A percentile compares a stretch with the other conserved stretches of the same genome.
These are phyloP conservation scores for Rhopalosiphum padi DNA, from an alignment of 1,140 invertebrate genomes.

Conservation along the genomic window DNA sequence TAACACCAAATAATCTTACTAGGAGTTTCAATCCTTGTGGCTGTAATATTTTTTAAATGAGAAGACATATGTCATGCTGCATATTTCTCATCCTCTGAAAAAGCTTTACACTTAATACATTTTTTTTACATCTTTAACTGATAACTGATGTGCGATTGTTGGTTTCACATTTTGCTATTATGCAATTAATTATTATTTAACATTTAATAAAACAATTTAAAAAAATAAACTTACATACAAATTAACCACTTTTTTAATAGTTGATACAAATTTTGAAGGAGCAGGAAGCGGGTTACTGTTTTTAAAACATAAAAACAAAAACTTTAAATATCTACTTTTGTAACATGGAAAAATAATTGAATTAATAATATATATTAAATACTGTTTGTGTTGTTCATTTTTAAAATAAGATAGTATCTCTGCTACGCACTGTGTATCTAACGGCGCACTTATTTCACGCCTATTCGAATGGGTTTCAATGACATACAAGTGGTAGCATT, in stretches of 20 bases:
- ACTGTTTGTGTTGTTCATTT: no score
- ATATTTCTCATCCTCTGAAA: conserved; percentile 8
- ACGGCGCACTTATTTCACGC: no score
- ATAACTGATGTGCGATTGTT: neutral
- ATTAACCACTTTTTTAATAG: neutral
- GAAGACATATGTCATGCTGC: conserved; percentile 30
- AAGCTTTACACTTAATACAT: neutral
- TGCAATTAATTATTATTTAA: neutral
- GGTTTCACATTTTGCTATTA: neutral
- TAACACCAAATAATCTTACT: neutral
- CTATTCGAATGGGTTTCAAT: no score
- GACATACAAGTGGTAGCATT: no score
- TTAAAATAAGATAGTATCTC: no score
- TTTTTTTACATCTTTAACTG: neutral
- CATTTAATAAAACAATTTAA: neutral
- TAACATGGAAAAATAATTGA: no score
- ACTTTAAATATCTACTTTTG: no score
- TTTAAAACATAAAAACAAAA: no score
- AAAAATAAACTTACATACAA: neutral
- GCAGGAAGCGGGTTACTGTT: neutral
- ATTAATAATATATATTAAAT: no score
- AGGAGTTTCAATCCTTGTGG: conserved; percentile 38
- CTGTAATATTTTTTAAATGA: conserved; percentile 38
- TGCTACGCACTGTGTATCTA: no score
- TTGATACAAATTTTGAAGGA: neutral